These are phyloP conservation scores for Pipa parva DNA, from an alignment of 2,113 vertebrate species.

Conservation along the genomic window DNA sequence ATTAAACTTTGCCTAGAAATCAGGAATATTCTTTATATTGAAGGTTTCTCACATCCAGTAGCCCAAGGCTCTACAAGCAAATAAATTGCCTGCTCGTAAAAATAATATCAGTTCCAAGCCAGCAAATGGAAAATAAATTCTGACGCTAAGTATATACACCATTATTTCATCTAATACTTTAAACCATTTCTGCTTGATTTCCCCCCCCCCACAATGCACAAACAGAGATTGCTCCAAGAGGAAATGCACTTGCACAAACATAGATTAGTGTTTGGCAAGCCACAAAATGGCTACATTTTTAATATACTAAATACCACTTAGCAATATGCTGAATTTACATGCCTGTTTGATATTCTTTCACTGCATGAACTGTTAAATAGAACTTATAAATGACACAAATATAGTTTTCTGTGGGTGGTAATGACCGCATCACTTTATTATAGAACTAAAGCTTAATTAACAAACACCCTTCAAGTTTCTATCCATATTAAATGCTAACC, in stretches of 20 bases:
- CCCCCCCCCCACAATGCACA: no score
- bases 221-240: background rate
- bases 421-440: background rate
- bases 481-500: no score
- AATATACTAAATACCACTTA: background rate
- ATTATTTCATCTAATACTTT: background rate
- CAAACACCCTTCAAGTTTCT: no score
- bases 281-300: background rate
- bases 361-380: background rate
- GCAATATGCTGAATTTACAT: background rate
- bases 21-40: slow-evolving; percentile 26
- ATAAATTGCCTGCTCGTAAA: slow-evolving; percentile 33
- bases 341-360: background rate
- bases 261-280: background rate
- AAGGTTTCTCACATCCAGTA: slow-evolving; percentile 20
- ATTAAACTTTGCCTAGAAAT: slow-evolving; percentile 33
- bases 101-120: slow-evolving; percentile 15
- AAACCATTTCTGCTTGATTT: background rate
- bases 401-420: background rate
- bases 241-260: background rate
- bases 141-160: background rate
- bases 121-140: slow-evolving; percentile 14
- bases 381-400: background rate
- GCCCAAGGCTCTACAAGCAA: slow-evolving; percentile 31
- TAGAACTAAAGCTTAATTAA: background rate